Evolutionary conservation across 2,113 vertebrate species (phyloP), one percentile per base, ranked within the genome.

Genomic region (Coregonus clupeaformis): DNA sequence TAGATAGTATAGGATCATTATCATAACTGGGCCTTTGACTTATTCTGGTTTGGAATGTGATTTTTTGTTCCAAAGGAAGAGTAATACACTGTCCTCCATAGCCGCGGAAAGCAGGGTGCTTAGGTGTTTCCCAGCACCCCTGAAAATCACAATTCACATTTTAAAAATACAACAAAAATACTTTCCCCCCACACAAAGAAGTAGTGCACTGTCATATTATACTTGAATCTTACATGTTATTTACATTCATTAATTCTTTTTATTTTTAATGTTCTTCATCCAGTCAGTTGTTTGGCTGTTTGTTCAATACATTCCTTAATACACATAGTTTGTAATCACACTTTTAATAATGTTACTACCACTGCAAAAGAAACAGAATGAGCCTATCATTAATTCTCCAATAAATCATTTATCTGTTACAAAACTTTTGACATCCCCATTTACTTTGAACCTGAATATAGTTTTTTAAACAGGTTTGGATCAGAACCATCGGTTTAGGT

Each of bases 401-500:
- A 27, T 27, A 27, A 27, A 27, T 27, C 2, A 55, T 55, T 55
- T 1, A 3, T 13, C 11, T 55, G 42, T 52, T 27, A 20, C 18
- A 42, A 70, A 30, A 71, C 49, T 59, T 71, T 71, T 57, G 69
- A 72, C 59, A 72, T 63, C 6, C 30, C 4, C 27, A 42, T 45
- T 45, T 63, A 4, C 3, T n/a, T n/a, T 73, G 24, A 24, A 71
- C 29, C 22, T 47, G 30, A 73, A 65, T 63, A 52, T 67, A 52
- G 32, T 79, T 72, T 13, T 72, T 22, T 42, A 27, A 47, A 36
- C 32, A 45, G 32, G n/a, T 7, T 36, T 11, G 20, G 4, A 73
- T 64, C 30, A 69, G 64, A 36, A 36, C 22, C 52, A 64, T 63
- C 57, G 72, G 59, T 77, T 79, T 70, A 49, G 64, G 68, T 69